Conservation (phyloP, 2,888 invertebrate species). For the Cephus runcator region DNA sequence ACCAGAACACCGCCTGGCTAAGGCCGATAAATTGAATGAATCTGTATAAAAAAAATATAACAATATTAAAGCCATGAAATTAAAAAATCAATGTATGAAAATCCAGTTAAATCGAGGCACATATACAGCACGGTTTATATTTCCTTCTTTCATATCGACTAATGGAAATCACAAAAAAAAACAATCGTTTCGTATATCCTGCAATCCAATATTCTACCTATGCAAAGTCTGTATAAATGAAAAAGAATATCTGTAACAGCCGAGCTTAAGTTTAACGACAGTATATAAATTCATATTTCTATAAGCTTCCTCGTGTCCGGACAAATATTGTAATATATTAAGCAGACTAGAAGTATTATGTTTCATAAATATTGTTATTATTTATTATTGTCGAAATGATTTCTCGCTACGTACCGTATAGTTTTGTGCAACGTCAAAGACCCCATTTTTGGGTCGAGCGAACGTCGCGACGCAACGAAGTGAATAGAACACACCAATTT, state of each 20-base stretch:
- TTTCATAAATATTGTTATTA: not conserved
- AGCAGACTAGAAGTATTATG: not conserved
- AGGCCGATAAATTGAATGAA: slow-evolving; percentile 4
- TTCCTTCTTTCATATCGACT: not conserved
- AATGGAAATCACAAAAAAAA: not conserved
- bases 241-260: not conserved
- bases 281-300: not conserved
- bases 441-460: not conserved
- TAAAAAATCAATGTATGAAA: not conserved
- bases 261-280: not conserved
- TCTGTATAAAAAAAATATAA: not conserved
- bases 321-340: not conserved
- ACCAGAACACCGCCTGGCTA: slow-evolving; percentile 2
- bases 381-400: not conserved
- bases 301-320: not conserved
- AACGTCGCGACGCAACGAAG: not conserved
- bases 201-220: not conserved
- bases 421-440: not conserved
- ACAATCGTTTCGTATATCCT: not conserved
- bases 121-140: not conserved
- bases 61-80: not conserved
- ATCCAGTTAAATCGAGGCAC: not conserved
- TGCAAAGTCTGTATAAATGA: not conserved
- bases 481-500: not conserved
- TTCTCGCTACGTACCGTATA: not conserved